phyloP scores from a whole-genome alignment of 2,797 vertebrate species.

The Selene dorsalis region DNA sequence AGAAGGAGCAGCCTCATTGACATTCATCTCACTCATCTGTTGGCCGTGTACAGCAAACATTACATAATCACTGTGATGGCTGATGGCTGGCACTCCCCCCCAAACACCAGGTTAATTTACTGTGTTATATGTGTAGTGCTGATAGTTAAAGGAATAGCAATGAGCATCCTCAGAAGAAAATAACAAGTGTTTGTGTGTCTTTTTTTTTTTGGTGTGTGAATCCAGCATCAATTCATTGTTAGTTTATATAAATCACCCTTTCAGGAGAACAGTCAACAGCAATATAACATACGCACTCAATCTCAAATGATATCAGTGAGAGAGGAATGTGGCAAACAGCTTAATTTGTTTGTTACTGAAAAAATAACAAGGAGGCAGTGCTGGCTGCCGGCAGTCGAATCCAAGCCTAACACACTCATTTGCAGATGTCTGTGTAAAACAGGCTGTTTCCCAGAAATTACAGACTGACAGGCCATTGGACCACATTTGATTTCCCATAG shows the following conservation, averaged over 20 bases:
- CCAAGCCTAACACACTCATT: conserved; percentile 42
- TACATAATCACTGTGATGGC: conserved; percentile 59
- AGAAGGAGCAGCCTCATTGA: conserved; percentile 48
- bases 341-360: conserved; percentile 53
- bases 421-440: conserved; percentile 36
- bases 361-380: conserved; percentile 39
- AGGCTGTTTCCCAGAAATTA: conserved; percentile 65
- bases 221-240: conserved; percentile 1
- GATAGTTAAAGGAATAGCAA: conserved; percentile 1
- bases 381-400: conserved; percentile 54
- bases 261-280: conserved; percentile 2
- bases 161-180: not conserved
- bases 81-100: conserved; percentile 48
- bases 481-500: conserved; percentile 64
- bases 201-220: conserved; percentile 19
- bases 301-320: conserved; percentile 26
- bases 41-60: conserved; percentile 61
- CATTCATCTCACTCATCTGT: conserved; percentile 57
- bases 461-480: conserved; percentile 38
- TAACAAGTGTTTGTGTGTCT: not conserved
- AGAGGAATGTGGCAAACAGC: conserved; percentile 40
- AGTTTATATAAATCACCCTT: conserved; percentile 25
- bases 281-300: conserved; percentile 20
- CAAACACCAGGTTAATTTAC: no score
- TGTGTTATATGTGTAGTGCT: not conserved